Evolutionary conservation across 2,113 vertebrate species (phyloP).

Genomic region (Diphyllodes magnificus): DNA sequence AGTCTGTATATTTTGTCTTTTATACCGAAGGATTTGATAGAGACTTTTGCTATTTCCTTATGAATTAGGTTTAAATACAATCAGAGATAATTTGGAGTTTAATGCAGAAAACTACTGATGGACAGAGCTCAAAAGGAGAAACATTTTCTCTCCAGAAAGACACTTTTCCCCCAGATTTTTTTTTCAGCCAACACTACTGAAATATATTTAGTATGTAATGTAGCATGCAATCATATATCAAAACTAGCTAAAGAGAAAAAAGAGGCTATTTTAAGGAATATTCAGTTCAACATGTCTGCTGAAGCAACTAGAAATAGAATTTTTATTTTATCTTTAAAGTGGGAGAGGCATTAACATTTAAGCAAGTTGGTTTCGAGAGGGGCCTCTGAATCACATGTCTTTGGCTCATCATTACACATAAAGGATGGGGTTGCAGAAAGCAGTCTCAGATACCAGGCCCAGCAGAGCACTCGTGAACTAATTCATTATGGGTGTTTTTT

Average conservation of each 20-base stretch:
- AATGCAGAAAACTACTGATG: background rate
- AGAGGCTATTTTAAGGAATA: background rate
- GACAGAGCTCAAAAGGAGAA: background rate
- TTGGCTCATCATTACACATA: constrained; percentile 53
- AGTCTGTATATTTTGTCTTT: background rate
- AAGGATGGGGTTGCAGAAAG: constrained; percentile 63
- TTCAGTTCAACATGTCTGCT: background rate
- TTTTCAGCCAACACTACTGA: background rate
- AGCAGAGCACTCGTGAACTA: constrained; percentile 67
- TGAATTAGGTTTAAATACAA: background rate
- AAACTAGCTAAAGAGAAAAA: background rate
- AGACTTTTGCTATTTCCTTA: background rate
- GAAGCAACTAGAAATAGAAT: background rate
- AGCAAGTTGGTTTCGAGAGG: constrained; percentile 50
- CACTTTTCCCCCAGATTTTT: background rate
- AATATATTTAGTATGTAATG: background rate
- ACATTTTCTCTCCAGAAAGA: background rate
- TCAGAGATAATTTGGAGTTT: background rate
- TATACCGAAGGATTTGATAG: rapidly evolving
- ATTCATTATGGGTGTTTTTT: constrained; percentile 56
- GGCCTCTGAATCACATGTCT: constrained; percentile 51
- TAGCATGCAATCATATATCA: background rate
- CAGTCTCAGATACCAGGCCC: constrained; percentile 49
- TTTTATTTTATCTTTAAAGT: background rate
- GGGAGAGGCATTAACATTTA: background rate